Evolutionary conservation across 1,140 invertebrate genomes (phyloP), one percentile per base, ranked within the genome.

Genomic region (Leptopilina boulardi): DNA sequence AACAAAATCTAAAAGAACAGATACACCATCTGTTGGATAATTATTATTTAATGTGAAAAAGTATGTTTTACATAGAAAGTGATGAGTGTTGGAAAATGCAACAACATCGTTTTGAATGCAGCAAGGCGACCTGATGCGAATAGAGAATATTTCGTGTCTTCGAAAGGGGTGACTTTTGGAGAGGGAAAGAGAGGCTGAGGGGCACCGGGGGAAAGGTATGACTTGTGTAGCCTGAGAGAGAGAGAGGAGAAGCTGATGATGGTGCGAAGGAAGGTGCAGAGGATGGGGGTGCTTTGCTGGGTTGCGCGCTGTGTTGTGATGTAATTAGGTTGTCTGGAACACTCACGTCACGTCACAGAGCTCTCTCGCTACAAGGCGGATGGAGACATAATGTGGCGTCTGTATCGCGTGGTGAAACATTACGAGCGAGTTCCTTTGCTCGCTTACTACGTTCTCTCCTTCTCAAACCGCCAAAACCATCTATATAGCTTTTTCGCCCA

Each of bases 241-340:
- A n/a, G n/a, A n/a, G 23, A 3, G 34, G 34, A n/a, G 26, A 34
- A 66, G 59, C 59, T 66, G 23, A n/a, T 30, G 59, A 30, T 30
- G 23, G 51, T 41, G 51, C 34, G 75, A 81, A 75, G 73, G 79
- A 78, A 79, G 23, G 81, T 30, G 77, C 26, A 74, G 21, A 66
- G 72, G 26, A 30, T 30, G 76, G 75, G 42, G 78, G 76, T 80
- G 82, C 42, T 15, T 15, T 44, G 77, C 79, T 78, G 83, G 83
- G 82, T 82, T 80, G 81, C 82, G 77, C 80, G 83, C 87, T 88
- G 88, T 88, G 87, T 87, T 88, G 84, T 89, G 88, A 90, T 87
- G 88, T 91, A 90, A 91, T 91, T 91, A 91, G 89, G 89, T 90
- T 90, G 89, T 91, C 89, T 89, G 87, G 84, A 90, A 90, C 89